phyloP scores from a whole-genome alignment of 2,797 vertebrate genomes.

The Todus mexicanus region DNA sequence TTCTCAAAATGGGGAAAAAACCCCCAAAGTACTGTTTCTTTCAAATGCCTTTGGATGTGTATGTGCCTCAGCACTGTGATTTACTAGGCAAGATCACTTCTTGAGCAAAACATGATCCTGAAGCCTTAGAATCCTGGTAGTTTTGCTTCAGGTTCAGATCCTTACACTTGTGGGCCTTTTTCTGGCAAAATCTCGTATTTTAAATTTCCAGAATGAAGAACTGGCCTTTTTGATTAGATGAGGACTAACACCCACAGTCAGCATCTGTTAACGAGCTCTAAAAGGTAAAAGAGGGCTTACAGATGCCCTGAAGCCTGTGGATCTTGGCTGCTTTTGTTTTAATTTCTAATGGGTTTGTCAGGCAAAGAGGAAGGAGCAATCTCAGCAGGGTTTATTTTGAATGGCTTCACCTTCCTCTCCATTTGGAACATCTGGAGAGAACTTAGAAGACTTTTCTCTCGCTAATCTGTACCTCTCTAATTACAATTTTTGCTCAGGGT shows the following conservation, averaged over 20 bases:
- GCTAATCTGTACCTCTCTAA: background rate
- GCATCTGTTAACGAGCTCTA: background rate
- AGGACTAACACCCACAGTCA: background rate
- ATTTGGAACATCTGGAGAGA: background rate
- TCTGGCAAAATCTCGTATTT: background rate
- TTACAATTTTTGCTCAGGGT: background rate
- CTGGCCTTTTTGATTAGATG: background rate
- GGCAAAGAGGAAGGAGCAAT: background rate
- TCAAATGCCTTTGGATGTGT: background rate
- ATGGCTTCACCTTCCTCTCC: background rate
- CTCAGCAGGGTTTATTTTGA: background rate
- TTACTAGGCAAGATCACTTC: background rate
- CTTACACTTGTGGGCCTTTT: background rate
- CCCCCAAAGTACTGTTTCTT: background rate
- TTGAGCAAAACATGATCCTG: background rate
- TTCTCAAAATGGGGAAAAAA: background rate
- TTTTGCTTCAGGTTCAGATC: background rate
- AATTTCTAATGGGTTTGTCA: constrained; percentile 1
- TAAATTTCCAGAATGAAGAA: background rate
- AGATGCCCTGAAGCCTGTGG: background rate
- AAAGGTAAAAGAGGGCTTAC: background rate
- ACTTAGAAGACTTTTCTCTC: background rate
- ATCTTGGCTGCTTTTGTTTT: constrained; percentile 18
- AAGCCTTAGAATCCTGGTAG: background rate
- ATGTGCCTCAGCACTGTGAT: background rate